Evolutionary conservation across 2,797 vertebrate genomes (phyloP).

Genomic region (Chelonia mydas): DNA sequence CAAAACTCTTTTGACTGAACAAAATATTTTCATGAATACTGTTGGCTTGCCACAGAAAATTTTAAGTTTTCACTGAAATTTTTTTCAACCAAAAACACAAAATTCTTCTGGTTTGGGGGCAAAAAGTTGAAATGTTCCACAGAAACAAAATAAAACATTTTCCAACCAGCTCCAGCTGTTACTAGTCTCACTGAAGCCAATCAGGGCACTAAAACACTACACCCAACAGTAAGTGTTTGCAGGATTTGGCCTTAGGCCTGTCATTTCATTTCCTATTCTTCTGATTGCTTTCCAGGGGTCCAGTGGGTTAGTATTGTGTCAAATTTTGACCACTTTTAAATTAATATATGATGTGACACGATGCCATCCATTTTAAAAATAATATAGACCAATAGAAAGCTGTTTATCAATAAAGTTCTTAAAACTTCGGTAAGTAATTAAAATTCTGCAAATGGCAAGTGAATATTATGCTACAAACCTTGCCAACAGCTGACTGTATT

Average conservation of each 20-base stretch:
- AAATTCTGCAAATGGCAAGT: background rate
- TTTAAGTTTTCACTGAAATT: background rate
- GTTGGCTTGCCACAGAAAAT: background rate
- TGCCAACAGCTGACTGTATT: background rate
- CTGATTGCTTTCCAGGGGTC: background rate
- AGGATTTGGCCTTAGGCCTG: background rate
- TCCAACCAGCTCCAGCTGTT: accelerated
- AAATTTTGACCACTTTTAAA: background rate
- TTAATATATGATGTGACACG: background rate
- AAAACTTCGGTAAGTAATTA: background rate
- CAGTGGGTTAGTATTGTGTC: no score
- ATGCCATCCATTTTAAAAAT: background rate
- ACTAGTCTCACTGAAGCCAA: slow-evolving; percentile 7
- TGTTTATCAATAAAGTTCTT: background rate
- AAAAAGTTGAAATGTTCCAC: background rate
- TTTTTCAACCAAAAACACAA: background rate
- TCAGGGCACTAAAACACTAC: background rate
- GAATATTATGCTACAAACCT: slow-evolving; percentile 6
- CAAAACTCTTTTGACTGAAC: background rate
- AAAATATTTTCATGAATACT: background rate
- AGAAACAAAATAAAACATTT: background rate
- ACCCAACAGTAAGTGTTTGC: background rate
- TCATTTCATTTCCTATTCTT: slow-evolving; percentile 3
- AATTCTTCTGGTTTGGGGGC: background rate
- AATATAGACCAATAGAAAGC: background rate